Evolutionary conservation across 2,113 vertebrate species (phyloP), one percentile per base, ranked within the genome.

Genomic region (Rana temporaria): DNA sequence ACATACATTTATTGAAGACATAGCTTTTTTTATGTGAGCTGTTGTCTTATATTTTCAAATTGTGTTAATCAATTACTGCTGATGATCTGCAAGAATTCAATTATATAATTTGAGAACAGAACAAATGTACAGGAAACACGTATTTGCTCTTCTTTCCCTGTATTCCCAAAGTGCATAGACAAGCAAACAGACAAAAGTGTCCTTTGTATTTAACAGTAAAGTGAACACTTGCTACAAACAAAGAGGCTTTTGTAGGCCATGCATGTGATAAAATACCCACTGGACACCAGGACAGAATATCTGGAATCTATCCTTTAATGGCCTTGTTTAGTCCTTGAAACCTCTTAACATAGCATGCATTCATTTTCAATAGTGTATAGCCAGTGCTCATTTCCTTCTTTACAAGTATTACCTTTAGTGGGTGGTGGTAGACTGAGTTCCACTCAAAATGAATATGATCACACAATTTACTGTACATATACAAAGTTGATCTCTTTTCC

Each of bases 271-370:
- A 82, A 66, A 82, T 82, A 30, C 80, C 71, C 71, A 55, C 12
- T 42, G 80, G 80, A 75, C 80, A 82, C 64, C 38, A 18, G 70
- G 55, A 42, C 56, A 62, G 34, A 74, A 65, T 82, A 75, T 82
- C 71, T 74, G 71, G 71, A 82, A 73, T 75, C 64, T 82, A 82
- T 82, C 62, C 71, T 82, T 82, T 75, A 63, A 57, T 75, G 80
- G 80, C 80, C 71, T 82, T 82, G 80, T 24, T 67, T 67, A 75
- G 80, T 82, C 80, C 80, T 82, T 82, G 80, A 82, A 57, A 56
- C n/a, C 32, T 67, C 24, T 66, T 38, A 67, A 24, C 53, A 63
- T 60, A 60, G 30, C 18, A 56, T 72, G 22, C 55, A 26, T 72
- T 48, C 53, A 52, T 26, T 52, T 24, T 26, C 20, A 53, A 19